A percentile compares a stretch with the other conserved stretches of the same genome.
phyloP scores from a whole-genome alignment of 2,797 vertebrate species.

The Diplodus sargus region DNA sequence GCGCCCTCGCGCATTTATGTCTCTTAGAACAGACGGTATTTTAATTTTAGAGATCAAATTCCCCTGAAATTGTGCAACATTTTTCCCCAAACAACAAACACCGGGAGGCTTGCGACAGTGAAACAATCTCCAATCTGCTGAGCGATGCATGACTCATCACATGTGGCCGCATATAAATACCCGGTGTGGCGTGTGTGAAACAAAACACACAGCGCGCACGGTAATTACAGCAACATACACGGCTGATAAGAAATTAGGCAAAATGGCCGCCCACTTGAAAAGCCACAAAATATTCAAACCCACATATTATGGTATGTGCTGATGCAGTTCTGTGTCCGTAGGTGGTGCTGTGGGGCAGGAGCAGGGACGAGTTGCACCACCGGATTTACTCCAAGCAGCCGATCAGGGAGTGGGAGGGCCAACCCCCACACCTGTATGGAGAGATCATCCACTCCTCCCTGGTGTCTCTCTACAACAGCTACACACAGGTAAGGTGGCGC shows the following conservation, averaged over 20 bases:
- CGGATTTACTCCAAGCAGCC: slow-evolving; percentile 83
- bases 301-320: neutral
- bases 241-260: neutral
- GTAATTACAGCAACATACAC: neutral
- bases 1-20: no score
- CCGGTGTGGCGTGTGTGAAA: neutral
- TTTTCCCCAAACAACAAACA: slow-evolving; percentile 9
- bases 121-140: slow-evolving; percentile 4
- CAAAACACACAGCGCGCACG: neutral
- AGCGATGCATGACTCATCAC: slow-evolving; percentile 15
- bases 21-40: neutral
- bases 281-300: neutral
- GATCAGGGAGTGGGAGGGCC: slow-evolving; percentile 87
- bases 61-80: neutral
- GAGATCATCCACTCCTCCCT: slow-evolving; percentile 87
- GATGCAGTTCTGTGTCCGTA: slow-evolving; percentile 59
- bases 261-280: neutral
- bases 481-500: slow-evolving; percentile 79
- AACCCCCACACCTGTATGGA: slow-evolving; percentile 82
- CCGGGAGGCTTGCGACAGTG: neutral
- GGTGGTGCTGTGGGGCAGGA: slow-evolving; percentile 85
- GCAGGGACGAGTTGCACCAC: slow-evolving; percentile 80
- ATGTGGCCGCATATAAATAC: neutral
- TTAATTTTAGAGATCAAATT: neutral
- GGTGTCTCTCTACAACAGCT: slow-evolving; percentile 78